A percentile compares a stretch with the other conserved stretches of the same genome.
Conservation (phyloP, 2,113 vertebrate species). For the Vidua chalybeata region DNA sequence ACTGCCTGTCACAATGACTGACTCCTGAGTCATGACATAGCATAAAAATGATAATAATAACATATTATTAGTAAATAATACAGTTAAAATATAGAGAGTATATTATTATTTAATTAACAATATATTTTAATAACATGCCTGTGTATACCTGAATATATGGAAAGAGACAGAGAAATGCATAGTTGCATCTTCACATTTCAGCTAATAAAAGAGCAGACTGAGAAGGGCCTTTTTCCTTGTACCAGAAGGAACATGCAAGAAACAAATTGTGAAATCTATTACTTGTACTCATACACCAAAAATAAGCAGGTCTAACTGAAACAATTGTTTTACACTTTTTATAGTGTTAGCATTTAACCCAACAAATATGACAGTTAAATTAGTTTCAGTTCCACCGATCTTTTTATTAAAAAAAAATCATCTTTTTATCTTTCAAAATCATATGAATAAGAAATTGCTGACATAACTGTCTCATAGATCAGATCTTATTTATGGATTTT, state of each 20-base stretch:
- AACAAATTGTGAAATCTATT: background rate
- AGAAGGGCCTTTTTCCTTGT: background rate
- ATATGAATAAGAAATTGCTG: background rate
- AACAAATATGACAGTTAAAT: background rate
- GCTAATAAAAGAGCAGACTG: background rate
- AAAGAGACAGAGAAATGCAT: background rate
- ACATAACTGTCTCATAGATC: background rate
- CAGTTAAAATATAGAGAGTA: background rate
- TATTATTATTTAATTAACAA: background rate
- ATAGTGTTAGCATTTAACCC: background rate
- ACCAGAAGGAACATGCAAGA: background rate
- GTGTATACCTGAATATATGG: background rate
- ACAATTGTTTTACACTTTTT: background rate
- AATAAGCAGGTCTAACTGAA: background rate
- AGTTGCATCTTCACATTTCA: background rate
- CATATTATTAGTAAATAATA: background rate
- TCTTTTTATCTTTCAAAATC: background rate
- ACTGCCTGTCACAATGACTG: background rate
- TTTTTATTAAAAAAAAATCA: background rate
- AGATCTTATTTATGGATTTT: background rate
- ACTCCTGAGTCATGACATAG: background rate
- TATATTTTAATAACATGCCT: background rate
- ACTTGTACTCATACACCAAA: background rate
- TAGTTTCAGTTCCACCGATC: background rate
- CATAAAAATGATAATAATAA: background rate